A percentile compares a stretch with the other conserved stretches of the same genome.
Conservation (phyloP, 2,888 invertebrate genomes). For the Furcula furcula region DNA sequence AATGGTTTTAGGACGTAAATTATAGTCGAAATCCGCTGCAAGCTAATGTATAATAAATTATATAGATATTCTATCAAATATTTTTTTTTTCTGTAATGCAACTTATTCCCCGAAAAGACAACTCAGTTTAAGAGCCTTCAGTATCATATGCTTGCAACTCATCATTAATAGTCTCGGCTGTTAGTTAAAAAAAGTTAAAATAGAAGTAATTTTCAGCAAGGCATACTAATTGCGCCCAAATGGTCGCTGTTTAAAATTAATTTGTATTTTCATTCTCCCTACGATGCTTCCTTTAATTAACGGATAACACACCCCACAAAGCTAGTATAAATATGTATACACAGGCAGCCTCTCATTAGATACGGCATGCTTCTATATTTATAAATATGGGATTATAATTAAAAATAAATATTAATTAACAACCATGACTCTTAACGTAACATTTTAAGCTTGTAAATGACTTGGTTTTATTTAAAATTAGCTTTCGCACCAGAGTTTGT, state of each 20-base stretch:
- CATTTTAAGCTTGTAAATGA: conserved; percentile 3
- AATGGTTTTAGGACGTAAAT: too few relatives aligned
- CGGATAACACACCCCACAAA: conserved; percentile 14
- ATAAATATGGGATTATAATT: conserved; percentile 2
- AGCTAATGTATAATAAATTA: too few relatives aligned
- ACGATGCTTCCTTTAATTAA: conserved; percentile 30
- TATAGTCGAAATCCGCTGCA: too few relatives aligned
- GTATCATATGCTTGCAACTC: too few relatives aligned
- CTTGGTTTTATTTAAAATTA: background rate
- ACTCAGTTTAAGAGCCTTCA: too few relatives aligned
- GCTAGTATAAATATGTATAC: conserved; percentile 1
- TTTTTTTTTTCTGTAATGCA: too few relatives aligned
- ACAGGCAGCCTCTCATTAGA: conserved; percentile 1
- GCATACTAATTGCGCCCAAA: conserved; percentile 16
- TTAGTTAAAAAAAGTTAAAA: too few relatives aligned
- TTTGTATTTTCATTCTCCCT: conserved; percentile 23
- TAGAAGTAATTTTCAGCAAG: too few relatives aligned
- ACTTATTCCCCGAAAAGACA: too few relatives aligned
- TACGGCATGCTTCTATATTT: background rate
- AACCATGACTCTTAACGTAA: conserved; percentile 3
- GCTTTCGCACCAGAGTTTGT: too few relatives aligned
- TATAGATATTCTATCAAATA: too few relatives aligned
- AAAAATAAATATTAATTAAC: conserved; percentile 7
- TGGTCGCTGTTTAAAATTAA: conserved; percentile 32
- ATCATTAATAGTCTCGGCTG: too few relatives aligned